Evolutionary conservation across 1,140 invertebrate species (phyloP).

Genomic region (Orussus abietinus): DNA sequence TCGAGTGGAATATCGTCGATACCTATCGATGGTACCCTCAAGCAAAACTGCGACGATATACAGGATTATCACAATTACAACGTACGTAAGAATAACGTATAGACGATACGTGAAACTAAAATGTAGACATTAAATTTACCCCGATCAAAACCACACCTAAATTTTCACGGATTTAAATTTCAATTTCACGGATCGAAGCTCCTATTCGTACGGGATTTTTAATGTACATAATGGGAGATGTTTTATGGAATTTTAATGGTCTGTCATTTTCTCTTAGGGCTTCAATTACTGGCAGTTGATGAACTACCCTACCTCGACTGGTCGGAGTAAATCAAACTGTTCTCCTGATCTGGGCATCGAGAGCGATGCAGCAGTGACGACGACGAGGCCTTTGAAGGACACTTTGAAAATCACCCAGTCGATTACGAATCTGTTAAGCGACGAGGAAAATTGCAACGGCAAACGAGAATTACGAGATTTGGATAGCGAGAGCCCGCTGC

Average conservation of each 20-base stretch:
- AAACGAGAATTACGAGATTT: constrained; percentile 29
- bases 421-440: constrained; percentile 56
- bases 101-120: no score
- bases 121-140: no score
- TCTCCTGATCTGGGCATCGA: constrained; percentile 72
- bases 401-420: constrained; percentile 55
- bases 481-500: constrained; percentile 41
- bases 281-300: constrained; percentile 40
- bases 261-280: constrained; percentile 24
- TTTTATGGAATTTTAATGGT: constrained; percentile 42
- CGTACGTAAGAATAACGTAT: no score
- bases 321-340: constrained; percentile 53
- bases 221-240: no score
- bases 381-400: constrained; percentile 49
- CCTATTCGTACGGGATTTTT: no score
- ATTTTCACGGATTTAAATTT: no score
- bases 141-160: no score
- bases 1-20: constrained; percentile 47
- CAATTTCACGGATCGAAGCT: no score
- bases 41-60: constrained; percentile 37
- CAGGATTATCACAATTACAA: constrained; percentile 41
- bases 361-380: constrained; percentile 58
- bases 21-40: constrained; percentile 31
- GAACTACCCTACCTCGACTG: constrained; percentile 30
- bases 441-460: constrained; percentile 39